Evolutionary conservation across 1,140 invertebrate species (phyloP), one percentile per base, ranked within the genome.

Genomic region (Heliconius hermathena): DNA sequence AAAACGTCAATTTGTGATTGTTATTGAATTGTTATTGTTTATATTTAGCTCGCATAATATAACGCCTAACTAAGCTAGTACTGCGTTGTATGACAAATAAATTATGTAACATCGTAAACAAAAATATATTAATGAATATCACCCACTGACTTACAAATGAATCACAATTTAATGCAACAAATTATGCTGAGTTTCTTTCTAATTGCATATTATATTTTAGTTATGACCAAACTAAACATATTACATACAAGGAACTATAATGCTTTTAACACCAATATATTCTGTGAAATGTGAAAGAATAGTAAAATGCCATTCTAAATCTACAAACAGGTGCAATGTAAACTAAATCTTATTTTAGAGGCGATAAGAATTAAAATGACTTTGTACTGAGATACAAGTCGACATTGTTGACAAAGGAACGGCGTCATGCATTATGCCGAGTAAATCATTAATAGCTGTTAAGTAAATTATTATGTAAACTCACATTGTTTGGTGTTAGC

Each of bases 391-490:
- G 36, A 38, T 22, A 46, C 26, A 77, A 77, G 76, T 78, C 71
- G 71, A 73, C 71, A 52, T 57, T 78, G 77, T 78, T 74, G 77
- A 78, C 77, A 73, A 78, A 78, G 71, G 49, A 57, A 72, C 70
- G 66, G 57, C 78, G 78, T 79, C 78, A 79, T 76, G 74, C 78
- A 75, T 76, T 76, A 75, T 71, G 46, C 70, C 78, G 66, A 38
- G 74, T 79, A 79, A 79, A 79, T 76, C 74, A 72, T 79, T 79
- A 79, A 79, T 72, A 71, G 74, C 73, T 75, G 78, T 79, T 79
- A 72, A 76, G 74, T 79, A 79, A 78, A 79, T 79, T 75, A 79
- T 79, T 79, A 79, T 72, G 74, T 78, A 78, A 78, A 72, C 73
- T 54, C 36, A 72, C 74, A 73, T 79, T 79, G 74, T 79, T 79